Evolutionary conservation across 2,888 invertebrate genomes (phyloP).

Genomic region (Philhelius pedissequus): DNA sequence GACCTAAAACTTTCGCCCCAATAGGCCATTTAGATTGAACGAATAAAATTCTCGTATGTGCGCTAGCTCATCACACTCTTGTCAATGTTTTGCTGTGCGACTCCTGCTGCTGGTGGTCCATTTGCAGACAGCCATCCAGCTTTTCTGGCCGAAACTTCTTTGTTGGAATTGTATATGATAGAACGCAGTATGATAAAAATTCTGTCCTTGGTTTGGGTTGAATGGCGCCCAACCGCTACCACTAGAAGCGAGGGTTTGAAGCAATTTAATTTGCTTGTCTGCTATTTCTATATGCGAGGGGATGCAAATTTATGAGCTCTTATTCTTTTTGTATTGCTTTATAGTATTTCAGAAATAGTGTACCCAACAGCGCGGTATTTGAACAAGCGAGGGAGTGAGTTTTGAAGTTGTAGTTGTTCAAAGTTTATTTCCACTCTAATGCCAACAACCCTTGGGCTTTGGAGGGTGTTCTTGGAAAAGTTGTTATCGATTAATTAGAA

Average conservation of each 20-base stretch:
- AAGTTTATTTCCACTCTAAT: slow-evolving; percentile 42
- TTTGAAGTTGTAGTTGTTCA: slow-evolving; percentile 3
- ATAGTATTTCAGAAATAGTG: slow-evolving; percentile 31
- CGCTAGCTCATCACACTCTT: background rate
- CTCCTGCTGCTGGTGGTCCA: slow-evolving; percentile 13
- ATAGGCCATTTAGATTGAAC: slow-evolving; percentile 57
- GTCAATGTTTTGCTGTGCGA: slow-evolving; percentile 12
- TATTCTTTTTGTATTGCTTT: slow-evolving; percentile 46
- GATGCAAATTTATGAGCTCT: slow-evolving; percentile 52
- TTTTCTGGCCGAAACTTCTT: slow-evolving; percentile 29
- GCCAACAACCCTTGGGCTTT: slow-evolving; percentile 60
- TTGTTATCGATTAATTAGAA: slow-evolving; percentile 58
- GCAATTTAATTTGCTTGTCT: slow-evolving; percentile 40
- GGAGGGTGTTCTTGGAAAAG: slow-evolving; percentile 30
- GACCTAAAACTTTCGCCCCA: slow-evolving; percentile 38
- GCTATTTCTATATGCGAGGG: slow-evolving; percentile 16
- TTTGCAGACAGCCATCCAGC: slow-evolving; percentile 38
- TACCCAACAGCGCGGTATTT: background rate
- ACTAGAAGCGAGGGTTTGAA: background rate
- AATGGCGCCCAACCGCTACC: too few species aligned
- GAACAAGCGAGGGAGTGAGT: background rate
- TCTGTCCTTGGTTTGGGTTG: slow-evolving; percentile 9
- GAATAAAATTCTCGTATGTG: slow-evolving; percentile 40
- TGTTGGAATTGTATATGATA: slow-evolving; percentile 59
- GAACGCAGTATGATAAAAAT: slow-evolving; percentile 41